phyloP scores from a whole-genome alignment of 1,140 invertebrate species.

The Gerris buenoi region DNA sequence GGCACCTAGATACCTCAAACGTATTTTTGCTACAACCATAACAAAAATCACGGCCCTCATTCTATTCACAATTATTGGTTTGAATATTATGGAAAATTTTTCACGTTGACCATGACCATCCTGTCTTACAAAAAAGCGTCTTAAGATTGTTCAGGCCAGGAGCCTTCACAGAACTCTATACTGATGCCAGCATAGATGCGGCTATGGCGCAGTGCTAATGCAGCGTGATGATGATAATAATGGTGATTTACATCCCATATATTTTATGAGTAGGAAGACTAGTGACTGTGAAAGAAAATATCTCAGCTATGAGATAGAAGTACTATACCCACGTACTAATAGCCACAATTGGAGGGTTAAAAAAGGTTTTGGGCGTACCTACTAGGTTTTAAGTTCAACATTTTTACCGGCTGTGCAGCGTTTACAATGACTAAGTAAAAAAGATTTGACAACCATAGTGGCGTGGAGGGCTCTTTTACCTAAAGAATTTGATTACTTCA shows the following conservation, averaged over 20 bases:
- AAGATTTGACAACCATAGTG: not conserved
- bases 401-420: not conserved
- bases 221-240: constrained; percentile 14
- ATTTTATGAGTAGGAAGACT: not conserved
- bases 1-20: too few species aligned
- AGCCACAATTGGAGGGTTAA: not conserved
- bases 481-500: not conserved
- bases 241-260: not conserved
- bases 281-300: not conserved
- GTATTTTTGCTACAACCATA: too few species aligned
- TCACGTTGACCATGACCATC: too few species aligned
- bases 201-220: constrained; percentile 25
- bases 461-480: not conserved
- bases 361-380: not conserved
- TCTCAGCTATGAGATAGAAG: not conserved
- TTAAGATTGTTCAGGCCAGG: constrained; percentile 23
- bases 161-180: constrained; percentile 25
- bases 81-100: too few species aligned
- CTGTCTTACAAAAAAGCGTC: constrained; percentile 20
- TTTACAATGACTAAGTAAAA: not conserved
- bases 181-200: constrained; percentile 23
- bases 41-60: too few species aligned
- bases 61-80: too few species aligned
- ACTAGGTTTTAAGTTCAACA: not conserved
- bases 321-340: too few species aligned